These are phyloP conservation scores for Pampus argenteus DNA, from an alignment of 2,797 vertebrate genomes.

Conservation along the genomic window DNA sequence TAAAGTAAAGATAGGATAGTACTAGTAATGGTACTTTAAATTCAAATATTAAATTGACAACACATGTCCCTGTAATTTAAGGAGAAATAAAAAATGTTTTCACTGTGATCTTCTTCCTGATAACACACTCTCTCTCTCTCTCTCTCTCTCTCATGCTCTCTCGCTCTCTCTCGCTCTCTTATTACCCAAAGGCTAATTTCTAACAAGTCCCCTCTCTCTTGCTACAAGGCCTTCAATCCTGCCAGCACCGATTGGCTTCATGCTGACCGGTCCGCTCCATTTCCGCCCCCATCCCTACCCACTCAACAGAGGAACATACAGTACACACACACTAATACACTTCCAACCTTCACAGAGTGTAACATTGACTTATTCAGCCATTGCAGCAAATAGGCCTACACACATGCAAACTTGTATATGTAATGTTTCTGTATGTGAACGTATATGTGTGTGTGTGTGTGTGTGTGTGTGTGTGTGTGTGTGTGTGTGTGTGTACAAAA, in stretches of 20 bases:
- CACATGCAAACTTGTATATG: conserved; percentile 50
- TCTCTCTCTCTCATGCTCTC: too few species aligned
- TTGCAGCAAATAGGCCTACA: conserved; percentile 56
- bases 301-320: conserved; percentile 50
- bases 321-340: conserved; percentile 49
- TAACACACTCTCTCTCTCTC: too few species aligned
- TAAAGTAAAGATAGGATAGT: not conserved
- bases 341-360: conserved; percentile 61
- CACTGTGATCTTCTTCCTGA: conserved; percentile 31
- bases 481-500: conserved; percentile 25
- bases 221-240: conserved; percentile 74
- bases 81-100: conserved; percentile 15
- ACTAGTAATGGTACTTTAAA: conserved; percentile 17
- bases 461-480: conserved; percentile 8
- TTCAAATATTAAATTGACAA: conserved; percentile 16
- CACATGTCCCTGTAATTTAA: conserved; percentile 25
- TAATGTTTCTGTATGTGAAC: not conserved
- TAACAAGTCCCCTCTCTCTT: conserved; percentile 67
- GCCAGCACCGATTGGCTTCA: conserved; percentile 78
- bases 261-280: conserved; percentile 59
- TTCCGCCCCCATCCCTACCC: conserved; percentile 43
- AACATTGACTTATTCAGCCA: conserved; percentile 82
- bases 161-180: too few species aligned
- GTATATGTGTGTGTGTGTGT: not conserved
- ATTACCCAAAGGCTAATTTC: conserved; percentile 70